These are phyloP conservation scores for Mechanitis messenoides DNA, from an alignment of 2,888 invertebrate species.

Conservation along the genomic window DNA sequence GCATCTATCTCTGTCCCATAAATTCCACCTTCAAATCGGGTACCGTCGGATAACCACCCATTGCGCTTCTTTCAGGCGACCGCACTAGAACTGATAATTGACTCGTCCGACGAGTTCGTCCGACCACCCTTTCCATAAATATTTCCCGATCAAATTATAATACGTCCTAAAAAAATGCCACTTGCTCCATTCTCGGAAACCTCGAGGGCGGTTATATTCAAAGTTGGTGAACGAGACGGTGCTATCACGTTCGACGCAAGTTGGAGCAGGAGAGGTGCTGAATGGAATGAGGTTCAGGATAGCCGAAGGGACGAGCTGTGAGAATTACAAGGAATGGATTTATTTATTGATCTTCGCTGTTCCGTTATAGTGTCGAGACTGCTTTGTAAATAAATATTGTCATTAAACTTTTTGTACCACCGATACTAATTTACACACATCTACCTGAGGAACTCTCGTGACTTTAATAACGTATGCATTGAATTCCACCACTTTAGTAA, in stretches of 20 bases:
- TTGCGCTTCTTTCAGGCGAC: constrained; percentile 59
- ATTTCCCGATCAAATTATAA: constrained; percentile 77
- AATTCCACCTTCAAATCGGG: constrained; percentile 54
- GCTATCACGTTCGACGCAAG: constrained; percentile 32
- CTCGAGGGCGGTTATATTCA: constrained; percentile 68
- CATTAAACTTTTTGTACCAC: constrained; percentile 32
- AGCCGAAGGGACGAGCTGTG: constrained; percentile 61
- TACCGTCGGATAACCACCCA: constrained; percentile 56
- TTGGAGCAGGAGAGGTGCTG: constrained; percentile 49
- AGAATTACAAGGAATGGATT: constrained; percentile 73
- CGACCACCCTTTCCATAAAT: constrained; percentile 74
- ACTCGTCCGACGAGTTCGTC: constrained; percentile 64
- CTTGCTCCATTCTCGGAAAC: constrained; percentile 68
- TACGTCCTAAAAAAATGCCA: constrained; percentile 71
- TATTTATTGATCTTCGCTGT: constrained; percentile 71
- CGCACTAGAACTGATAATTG: constrained; percentile 63
- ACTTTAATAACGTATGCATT: neutral
- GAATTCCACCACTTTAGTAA: neutral
- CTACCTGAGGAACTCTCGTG: neutral
- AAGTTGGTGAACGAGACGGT: constrained; percentile 52
- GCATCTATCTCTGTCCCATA: constrained; percentile 53
- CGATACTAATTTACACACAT: constrained; percentile 2
- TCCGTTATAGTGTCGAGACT: constrained; percentile 61
- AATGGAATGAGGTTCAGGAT: constrained; percentile 70
- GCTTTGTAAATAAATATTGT: constrained; percentile 51